A percentile compares a stretch with the other conserved stretches of the same genome.
Evolutionary conservation across 2,113 vertebrate species (phyloP).

Genomic region (Polyodon spathula): DNA sequence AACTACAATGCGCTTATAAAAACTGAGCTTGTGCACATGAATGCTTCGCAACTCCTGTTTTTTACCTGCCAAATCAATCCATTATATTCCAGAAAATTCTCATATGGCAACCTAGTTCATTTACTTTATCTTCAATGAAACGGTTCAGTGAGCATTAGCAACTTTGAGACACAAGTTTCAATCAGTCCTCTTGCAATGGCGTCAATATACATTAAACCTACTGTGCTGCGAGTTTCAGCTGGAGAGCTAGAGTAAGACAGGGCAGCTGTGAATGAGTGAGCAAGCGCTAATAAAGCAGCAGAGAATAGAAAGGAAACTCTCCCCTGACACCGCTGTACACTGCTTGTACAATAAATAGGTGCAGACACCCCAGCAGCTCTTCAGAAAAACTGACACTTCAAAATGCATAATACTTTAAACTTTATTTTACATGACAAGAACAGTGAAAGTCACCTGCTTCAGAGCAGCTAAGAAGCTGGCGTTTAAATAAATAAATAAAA

Average conservation of each 20-base stretch:
- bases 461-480: constrained; percentile 31
- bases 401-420: constrained; percentile 51
- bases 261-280: constrained; percentile 34
- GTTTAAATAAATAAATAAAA: neutral
- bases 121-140: constrained; percentile 97
- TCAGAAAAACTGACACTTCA: constrained; percentile 65
- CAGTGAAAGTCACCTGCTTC: constrained; percentile 50
- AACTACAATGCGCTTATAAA: neutral
- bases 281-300: constrained; percentile 33
- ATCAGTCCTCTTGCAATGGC: constrained; percentile 64
- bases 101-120: constrained; percentile 84
- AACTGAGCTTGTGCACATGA: constrained; percentile 32
- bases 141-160: constrained; percentile 87
- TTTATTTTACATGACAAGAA: constrained; percentile 70
- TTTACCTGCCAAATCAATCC: constrained; percentile 67
- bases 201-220: constrained; percentile 67
- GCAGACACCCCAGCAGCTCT: constrained; percentile 53
- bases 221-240: constrained; percentile 19
- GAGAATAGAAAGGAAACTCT: constrained; percentile 45
- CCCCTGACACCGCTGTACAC: constrained; percentile 42
- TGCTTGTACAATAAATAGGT: constrained; percentile 60
- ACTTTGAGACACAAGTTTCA: constrained; percentile 82
- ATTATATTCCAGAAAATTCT: constrained; percentile 80
- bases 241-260: constrained; percentile 30
- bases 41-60: constrained; percentile 30